These are phyloP conservation scores for Phoxinus dragarum DNA, from an alignment of 2,797 vertebrate genomes.

Conservation along the genomic window DNA sequence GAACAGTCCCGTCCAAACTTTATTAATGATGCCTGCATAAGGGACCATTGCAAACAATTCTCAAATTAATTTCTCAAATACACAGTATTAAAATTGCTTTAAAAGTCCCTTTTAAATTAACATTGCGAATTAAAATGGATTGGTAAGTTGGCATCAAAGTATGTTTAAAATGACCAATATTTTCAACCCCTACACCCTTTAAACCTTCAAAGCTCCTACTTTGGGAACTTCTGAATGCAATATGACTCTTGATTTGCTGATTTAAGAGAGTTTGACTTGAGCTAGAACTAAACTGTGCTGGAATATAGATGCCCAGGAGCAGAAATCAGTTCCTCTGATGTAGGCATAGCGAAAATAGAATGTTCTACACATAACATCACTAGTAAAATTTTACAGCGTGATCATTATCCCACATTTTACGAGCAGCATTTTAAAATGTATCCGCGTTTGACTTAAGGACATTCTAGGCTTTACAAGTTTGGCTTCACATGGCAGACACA, in stretches of 20 bases:
- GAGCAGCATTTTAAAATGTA: conserved; percentile 48
- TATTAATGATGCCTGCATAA: background rate
- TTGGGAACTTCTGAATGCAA: background rate
- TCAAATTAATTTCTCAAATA: background rate
- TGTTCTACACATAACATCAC: conserved; percentile 40
- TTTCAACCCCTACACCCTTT: background rate
- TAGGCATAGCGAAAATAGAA: background rate
- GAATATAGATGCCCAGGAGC: background rate
- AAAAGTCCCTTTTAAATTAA: background rate
- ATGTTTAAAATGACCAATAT: background rate
- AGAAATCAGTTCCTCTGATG: conserved; percentile 1
- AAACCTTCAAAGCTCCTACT: background rate
- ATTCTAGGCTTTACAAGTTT: conserved; percentile 1
- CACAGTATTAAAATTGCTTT: background rate
- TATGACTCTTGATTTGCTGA: background rate
- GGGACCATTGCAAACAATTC: background rate
- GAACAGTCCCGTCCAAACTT: background rate
- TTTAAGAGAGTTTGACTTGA: background rate
- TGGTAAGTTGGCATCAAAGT: background rate
- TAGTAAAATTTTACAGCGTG: conserved; percentile 67
- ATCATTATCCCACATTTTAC: conserved; percentile 70
- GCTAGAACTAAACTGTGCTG: background rate
- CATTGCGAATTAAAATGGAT: background rate
- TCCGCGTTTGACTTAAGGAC: background rate
- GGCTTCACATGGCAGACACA: conserved; percentile 2